Evolutionary conservation across 2,797 vertebrate species (phyloP), one percentile per base, ranked within the genome.

Genomic region (Pelobates cultripes): DNA sequence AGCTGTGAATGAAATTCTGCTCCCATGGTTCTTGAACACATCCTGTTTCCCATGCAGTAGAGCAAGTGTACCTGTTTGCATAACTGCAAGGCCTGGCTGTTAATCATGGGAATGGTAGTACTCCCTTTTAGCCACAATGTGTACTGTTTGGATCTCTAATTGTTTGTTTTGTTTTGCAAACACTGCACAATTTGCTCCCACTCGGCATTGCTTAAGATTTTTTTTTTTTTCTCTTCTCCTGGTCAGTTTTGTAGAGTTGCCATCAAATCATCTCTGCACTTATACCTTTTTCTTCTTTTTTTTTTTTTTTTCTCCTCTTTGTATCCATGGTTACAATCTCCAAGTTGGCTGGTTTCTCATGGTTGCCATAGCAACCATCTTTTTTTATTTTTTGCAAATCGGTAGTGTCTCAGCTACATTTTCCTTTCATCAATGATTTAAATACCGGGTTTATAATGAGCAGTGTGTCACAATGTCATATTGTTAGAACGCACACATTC

Each of bases 341-440:
- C 10, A 90, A 91, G 91, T 88, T 94, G 93, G 93, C 94, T 91
- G 90, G 85, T 71, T 91, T 91, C 92, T 92, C 91, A 93, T 90
- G 92, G 92, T 94, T 91, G 87, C 90, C 92, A 94, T 93, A 91
- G 92, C 88, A 93, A 94, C 93, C 92, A 90, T 93, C 92, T 90
- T 91, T 64, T 64, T 64, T 61, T 61, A 14, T 61, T 14, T 61
- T 61, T 90, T 88, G 89, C 90, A 93, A 84, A 84, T 79, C 72
- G 79, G 82, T 84, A 76, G 82, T 91, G 92, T 92, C 91, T 92
- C 90, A 88, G 90, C 92, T 92, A 90, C 90, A 87, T 91, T 92
- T 76, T 70, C 68, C 78, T 91, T 91, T 91, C 88, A 90, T 94
- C 90, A 93, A 93, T 91, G 92, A 93, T 94, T 91, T 91, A 92